These are phyloP conservation scores for Pterophyllum scalare DNA, from an alignment of 2,113 vertebrate species.

Conservation along the genomic window DNA sequence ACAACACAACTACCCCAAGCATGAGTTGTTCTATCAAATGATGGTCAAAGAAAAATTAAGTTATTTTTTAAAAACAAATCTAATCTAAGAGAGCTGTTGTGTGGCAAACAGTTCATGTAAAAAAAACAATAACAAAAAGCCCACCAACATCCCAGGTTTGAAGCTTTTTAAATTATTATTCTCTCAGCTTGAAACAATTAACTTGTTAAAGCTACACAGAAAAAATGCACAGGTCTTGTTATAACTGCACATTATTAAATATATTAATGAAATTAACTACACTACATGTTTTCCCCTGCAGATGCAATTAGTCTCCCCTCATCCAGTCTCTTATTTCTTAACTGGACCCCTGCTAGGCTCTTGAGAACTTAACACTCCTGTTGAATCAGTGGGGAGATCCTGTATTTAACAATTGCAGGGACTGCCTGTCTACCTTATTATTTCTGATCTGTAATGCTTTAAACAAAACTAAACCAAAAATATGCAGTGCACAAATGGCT, in stretches of 20 bases:
- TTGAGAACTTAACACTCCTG: constrained; percentile 30
- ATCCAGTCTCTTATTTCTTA: constrained; percentile 32
- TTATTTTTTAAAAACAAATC: no score
- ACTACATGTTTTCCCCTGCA: constrained; percentile 24
- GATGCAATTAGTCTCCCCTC: constrained; percentile 51
- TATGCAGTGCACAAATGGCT: background rate
- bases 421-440: background rate
- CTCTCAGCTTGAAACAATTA: background rate
- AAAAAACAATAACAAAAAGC: background rate
- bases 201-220: constrained; percentile 12
- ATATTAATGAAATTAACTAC: constrained; percentile 12
- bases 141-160: background rate
- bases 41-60: background rate
- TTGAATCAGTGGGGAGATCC: constrained; percentile 17
- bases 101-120: background rate
- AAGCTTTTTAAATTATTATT: background rate
- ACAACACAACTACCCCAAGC: background rate
- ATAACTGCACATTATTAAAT: constrained; percentile 43
- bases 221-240: constrained; percentile 24
- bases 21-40: background rate
- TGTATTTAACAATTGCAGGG: background rate
- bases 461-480: constrained; percentile 6
- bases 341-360: constrained; percentile 30
- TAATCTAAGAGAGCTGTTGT: background rate
- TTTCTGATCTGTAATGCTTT: constrained; percentile 12